Evolutionary conservation across 30 jellyfish, hydroid and myxozoan species (phyloP), one percentile per base, ranked within the genome.

Genomic region (Turritopsis rubra): DNA sequence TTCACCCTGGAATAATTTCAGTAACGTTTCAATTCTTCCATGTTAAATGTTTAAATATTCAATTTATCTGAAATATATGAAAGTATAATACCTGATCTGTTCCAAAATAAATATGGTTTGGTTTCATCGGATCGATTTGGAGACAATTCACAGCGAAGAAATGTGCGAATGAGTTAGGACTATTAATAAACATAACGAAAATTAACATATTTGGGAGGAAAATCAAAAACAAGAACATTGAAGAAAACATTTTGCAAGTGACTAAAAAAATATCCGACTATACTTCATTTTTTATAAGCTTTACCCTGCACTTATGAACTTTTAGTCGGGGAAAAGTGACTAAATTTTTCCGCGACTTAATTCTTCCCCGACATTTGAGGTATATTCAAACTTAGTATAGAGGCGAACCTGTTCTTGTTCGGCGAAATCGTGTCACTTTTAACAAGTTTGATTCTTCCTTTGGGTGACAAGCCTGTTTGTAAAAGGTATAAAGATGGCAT

Each of bases 361-460:
- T n/a, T n/a, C n/a, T n/a, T n/a, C n/a, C n/a, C n/a, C n/a, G n/a
- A n/a, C n/a, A n/a, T n/a, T n/a, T n/a, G n/a, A n/a, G n/a, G n/a
- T n/a, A n/a, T n/a, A n/a, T n/a, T 28, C 75, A 74, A 4, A n/a
- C 8, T 74, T 4, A 21, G 13, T 74, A 24, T 5, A 41, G 9
- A 13, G 13, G 60, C 60, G 13, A 41, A 41, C 60, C 60, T 41
- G 60, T 5, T 41, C 60, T 41, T 41, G 60, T 41, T 79, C 28
- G 94, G 90, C 1, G 78, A 21, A 1, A 92, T 85, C 18, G 93
- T 73, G 54, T 93, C 92, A 81, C 96, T 92, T 75, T 87, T 84
- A 53, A 85, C 91, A 86, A 92, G 71, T 73, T 92, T 92, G 16
- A 92, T 83, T 80, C 80, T 84, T 52, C 98, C 98, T 1, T 89